Conservation (phyloP, 2,797 vertebrate genomes). For the Cichlasoma orientale region DNA sequence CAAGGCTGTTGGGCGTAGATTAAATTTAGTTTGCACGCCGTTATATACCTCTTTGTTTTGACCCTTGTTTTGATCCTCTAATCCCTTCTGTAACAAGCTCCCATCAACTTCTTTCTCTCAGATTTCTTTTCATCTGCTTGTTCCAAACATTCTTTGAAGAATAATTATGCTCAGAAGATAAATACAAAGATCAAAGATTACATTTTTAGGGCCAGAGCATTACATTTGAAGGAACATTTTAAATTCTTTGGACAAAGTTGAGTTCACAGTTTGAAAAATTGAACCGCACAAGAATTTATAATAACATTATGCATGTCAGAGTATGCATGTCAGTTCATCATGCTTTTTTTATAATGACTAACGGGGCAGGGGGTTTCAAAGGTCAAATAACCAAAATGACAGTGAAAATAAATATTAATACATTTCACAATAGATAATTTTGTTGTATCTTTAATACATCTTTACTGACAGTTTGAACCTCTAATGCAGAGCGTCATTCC, state of each 20-base stretch:
- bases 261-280: neutral
- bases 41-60: neutral
- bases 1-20: neutral
- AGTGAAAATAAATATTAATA: neutral
- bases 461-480: constrained; percentile 6
- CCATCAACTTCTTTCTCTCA: neutral
- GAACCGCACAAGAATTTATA: neutral
- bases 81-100: too few relatives aligned
- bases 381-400: neutral
- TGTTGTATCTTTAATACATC: neutral
- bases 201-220: neutral
- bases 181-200: neutral
- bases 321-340: neutral
- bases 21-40: accelerated
- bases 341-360: neutral
- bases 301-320: neutral
- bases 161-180: neutral
- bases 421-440: neutral
- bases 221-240: neutral
- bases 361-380: accelerated
- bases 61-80: neutral
- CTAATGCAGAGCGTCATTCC: neutral
- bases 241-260: too few relatives aligned
- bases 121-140: neutral
- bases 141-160: neutral